Evolutionary conservation across 2,113 vertebrate species (phyloP).

Genomic region (Desmodus rotundus): DNA sequence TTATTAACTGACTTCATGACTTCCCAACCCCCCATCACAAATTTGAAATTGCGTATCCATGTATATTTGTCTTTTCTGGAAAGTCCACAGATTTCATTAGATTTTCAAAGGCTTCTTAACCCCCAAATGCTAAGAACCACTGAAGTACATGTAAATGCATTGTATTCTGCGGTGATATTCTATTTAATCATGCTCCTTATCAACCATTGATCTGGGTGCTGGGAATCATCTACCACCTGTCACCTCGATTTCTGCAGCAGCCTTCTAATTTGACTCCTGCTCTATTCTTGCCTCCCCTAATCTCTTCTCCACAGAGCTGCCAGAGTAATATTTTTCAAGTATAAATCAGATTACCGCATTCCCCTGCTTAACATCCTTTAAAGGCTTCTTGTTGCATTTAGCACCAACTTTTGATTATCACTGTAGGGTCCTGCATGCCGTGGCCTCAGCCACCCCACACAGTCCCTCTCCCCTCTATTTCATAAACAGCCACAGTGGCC

Average conservation of each 20-base stretch:
- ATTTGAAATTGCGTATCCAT: not conserved
- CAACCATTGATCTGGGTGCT: not conserved
- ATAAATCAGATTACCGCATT: not conserved
- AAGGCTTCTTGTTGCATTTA: not conserved
- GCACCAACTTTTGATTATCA: not conserved
- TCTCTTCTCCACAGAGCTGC: not conserved
- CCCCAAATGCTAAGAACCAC: not conserved
- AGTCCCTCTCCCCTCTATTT: accelerated
- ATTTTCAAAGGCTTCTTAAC: not conserved
- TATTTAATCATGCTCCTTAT: not conserved
- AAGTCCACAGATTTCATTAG: not conserved
- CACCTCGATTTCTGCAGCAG: not conserved
- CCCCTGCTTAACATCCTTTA: not conserved
- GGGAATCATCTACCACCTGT: not conserved
- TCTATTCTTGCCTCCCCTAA: not conserved
- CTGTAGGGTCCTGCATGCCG: accelerated
- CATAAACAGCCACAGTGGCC: accelerated
- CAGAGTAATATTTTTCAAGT: not conserved
- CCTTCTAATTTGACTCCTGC: not conserved
- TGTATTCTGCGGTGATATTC: not conserved
- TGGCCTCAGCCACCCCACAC: not conserved
- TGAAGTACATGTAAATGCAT: not conserved
- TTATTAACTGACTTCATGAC: not conserved
- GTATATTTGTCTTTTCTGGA: not conserved
- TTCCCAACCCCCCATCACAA: not conserved